These are phyloP conservation scores for Coelogynopora nodosa DNA, from an alignment of 2,888 invertebrate species.

Conservation along the genomic window DNA sequence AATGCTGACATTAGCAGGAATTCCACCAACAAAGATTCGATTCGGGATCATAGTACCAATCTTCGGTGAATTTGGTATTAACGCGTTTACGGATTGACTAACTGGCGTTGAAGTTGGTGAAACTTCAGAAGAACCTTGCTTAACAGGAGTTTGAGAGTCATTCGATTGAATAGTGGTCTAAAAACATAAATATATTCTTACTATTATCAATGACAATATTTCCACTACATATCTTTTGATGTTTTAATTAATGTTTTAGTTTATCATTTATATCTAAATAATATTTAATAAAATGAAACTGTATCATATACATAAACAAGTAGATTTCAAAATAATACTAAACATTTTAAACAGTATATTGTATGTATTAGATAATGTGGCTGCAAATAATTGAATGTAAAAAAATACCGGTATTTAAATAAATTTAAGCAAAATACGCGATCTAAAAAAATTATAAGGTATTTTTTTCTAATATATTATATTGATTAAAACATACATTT, in stretches of 20 bases:
- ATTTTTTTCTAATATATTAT: no score
- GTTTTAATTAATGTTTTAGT: no score
- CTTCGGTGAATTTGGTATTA: constrained; percentile 32
- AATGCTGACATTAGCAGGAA: constrained; percentile 71
- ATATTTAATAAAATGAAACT: no score
- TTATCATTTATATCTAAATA: no score
- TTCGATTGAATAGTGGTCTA: not conserved
- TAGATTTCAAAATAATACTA: not conserved
- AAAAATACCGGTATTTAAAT: no score
- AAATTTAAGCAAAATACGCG: no score
- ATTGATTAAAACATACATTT: no score
- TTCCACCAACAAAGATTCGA: constrained; percentile 90
- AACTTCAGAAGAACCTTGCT: not conserved
- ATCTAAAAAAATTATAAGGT: no score
- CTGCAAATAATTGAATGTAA: no score
- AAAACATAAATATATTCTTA: not conserved
- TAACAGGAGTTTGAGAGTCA: constrained; percentile 1
- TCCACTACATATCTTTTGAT: no score
- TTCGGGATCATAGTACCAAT: constrained; percentile 83
- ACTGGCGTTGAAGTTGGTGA: constrained; percentile 26
- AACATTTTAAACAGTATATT: not conserved
- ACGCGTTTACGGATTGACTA: not conserved
- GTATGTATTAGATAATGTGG: no score
- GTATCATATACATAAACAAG: no score
- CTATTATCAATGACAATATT: not conserved